Conservation (phyloP, 23 tunicate species). For the Pegea sp. region DNA sequence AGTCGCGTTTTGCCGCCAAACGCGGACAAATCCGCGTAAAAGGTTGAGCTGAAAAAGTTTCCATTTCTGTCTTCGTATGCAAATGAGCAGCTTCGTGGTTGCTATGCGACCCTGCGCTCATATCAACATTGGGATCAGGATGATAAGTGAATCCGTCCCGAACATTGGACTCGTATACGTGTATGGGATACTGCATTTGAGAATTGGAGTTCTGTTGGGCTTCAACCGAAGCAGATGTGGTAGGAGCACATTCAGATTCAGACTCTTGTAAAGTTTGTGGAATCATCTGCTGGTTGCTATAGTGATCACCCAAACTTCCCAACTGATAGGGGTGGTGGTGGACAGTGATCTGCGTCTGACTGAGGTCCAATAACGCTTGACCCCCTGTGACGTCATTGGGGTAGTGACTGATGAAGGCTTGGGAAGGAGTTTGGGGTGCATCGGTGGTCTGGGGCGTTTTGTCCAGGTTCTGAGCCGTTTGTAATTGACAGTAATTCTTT, state of each 20-base stretch:
- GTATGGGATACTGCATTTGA: too few species aligned
- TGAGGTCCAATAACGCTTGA: neutral
- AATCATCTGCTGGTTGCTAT: slow-evolving; percentile 2
- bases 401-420: slow-evolving; percentile 44
- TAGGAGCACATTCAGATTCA: slow-evolving; percentile 6
- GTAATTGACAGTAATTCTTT: too few species aligned
- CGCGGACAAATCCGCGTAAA: too few species aligned
- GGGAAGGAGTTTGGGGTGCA: slow-evolving; percentile 16
- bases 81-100: neutral
- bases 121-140: too few species aligned
- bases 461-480: neutral
- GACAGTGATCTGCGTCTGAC: slow-evolving; percentile 5
- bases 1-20: too few species aligned
- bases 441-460: neutral
- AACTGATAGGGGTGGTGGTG: slow-evolving; percentile 26
- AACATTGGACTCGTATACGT: neutral
- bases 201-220: neutral
- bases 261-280: slow-evolving; percentile 17
- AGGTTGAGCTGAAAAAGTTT: too few species aligned
- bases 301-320: slow-evolving; percentile 3
- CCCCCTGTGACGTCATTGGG: slow-evolving; percentile 11
- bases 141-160: neutral
- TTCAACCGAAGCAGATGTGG: slow-evolving; percentile 11
- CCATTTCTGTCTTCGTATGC: slow-evolving; percentile 11
- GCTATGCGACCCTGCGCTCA: neutral